Evolutionary conservation across 2,888 invertebrate species (phyloP), one percentile per base, ranked within the genome.

Genomic region (Mamestra brassicae): DNA sequence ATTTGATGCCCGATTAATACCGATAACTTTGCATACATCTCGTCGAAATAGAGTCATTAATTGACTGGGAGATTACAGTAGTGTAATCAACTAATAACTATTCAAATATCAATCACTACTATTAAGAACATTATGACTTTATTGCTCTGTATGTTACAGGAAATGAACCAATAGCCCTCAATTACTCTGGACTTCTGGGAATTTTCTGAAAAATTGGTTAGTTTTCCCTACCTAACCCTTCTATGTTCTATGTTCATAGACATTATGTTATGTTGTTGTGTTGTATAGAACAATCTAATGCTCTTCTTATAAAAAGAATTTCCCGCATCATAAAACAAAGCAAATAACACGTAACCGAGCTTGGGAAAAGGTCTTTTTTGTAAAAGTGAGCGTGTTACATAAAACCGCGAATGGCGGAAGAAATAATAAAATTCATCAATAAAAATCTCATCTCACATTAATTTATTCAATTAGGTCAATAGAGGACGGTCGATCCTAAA

Each of bases 381-480:
- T 36, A 52, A 34, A n/a, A 54, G 6, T n/a, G 55, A 34, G 79
- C 58, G 17, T 36, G 26, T 73, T 76, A 74, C 74, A 64, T 74
- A 71, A 80, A 69, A 67, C 66, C 47, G 26, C 17, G 38, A 74
- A 69, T 54, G 0, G 42, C 74, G 72, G 76, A 78, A 74, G 62
- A 54, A 67, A 64, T 75, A 50, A 66, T 62, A 50, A 66, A 54
- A 62, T n/a, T 10, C 26, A 45, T 63, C 10, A 36, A 64, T 36
- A 45, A 15, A 45, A 55, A 52, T 45, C 34, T 17, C 3, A 47
- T 13, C 5, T 57, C 1, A 10, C 11, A 58, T 58, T 62, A 71
- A 77, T 75, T 42, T 75, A 84, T 82, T 79, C 61, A 79, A 75
- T 38, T 55, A 50, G 80, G 84, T 78, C 80, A 67, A 5, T 64